A percentile compares a stretch with the other conserved stretches of the same genome.
These are phyloP conservation scores for Heterohyrax brucei DNA, from an alignment of 2,797 vertebrate genomes.

Conservation along the genomic window DNA sequence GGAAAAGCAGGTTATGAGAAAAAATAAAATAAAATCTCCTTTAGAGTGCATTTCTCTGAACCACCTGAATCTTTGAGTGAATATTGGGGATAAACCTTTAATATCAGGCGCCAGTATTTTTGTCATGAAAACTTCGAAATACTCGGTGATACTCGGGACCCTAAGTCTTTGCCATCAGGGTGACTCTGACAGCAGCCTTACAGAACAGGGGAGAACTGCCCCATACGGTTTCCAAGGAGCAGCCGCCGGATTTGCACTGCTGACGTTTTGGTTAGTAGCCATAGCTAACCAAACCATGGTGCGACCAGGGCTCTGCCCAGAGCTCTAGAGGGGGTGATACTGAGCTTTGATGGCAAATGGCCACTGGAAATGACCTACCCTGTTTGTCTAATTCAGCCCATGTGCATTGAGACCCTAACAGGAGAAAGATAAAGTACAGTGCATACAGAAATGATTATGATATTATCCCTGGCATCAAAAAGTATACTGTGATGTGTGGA, in stretches of 20 bases:
- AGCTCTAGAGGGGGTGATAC: neutral
- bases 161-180: too few species aligned
- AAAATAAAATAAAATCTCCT: neutral
- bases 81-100: neutral
- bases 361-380: neutral
- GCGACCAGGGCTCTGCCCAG: neutral
- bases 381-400: neutral
- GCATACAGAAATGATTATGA: slow-evolving; percentile 8
- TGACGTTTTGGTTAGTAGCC: too few species aligned
- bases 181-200: too few species aligned
- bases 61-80: neutral
- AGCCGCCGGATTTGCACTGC: too few species aligned
- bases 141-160: neutral
- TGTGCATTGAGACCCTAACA: neutral
- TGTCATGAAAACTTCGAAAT: neutral
- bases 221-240: too few species aligned
- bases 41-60: slow-evolving; percentile 36
- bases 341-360: neutral
- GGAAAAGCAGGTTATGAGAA: neutral
- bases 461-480: neutral
- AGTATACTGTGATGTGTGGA: neutral
- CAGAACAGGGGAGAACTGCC: too few species aligned
- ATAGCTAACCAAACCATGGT: too few species aligned
- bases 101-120: neutral
- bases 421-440: neutral